Evolutionary conservation across 2,113 vertebrate species (phyloP), one percentile per base, ranked within the genome.

Genomic region (Ailurus styani): DNA sequence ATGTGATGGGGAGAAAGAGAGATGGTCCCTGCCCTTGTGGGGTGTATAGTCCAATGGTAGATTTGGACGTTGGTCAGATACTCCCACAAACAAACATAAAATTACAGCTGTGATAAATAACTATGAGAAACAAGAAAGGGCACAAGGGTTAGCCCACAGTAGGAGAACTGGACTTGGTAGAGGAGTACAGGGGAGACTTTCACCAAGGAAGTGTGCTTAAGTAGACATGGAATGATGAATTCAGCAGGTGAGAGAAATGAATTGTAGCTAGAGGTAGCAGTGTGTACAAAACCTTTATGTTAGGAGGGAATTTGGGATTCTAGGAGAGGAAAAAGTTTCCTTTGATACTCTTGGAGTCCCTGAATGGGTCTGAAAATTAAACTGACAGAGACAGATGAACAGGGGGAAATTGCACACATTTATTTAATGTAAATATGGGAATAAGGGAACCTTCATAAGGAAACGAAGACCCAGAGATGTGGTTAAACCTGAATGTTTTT

Each of bases 331-430:
- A 78, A 17, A 45, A 4, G 7, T 45, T 73, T 73, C 55, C 64
- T 68, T 82, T 82, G 72, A 91, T 10, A 31, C 10, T 40, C 5
- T 77, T 91, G 37, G 52, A 12, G 42, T 40, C 11, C 40, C 14
- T 70, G 50, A 25, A 47, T 95, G 70, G 37, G 42, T 31, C 40
- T 78, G 94, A 50, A 60, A 70, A 86, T 55, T 78, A 91, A 90
- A 55, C 54, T 9, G 23, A 62, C 23, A 55, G 47, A 66, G 50
- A 47, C 27, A 73, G 37, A 20, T 34, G 25, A 50, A 92, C 21
- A 37, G 27, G 62, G 62, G 52, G 37, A 73, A 72, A 73, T 40
- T n/a, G n/a, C 8, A 23, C 8, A 25, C 13, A n/a, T 42, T 81
- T 57, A 50, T 40, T 90, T 57, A 25, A 14, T 57, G 18, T 66